These are phyloP conservation scores for Erpobdella octoculata DNA, from an alignment of 2,888 invertebrate species.

Conservation along the genomic window DNA sequence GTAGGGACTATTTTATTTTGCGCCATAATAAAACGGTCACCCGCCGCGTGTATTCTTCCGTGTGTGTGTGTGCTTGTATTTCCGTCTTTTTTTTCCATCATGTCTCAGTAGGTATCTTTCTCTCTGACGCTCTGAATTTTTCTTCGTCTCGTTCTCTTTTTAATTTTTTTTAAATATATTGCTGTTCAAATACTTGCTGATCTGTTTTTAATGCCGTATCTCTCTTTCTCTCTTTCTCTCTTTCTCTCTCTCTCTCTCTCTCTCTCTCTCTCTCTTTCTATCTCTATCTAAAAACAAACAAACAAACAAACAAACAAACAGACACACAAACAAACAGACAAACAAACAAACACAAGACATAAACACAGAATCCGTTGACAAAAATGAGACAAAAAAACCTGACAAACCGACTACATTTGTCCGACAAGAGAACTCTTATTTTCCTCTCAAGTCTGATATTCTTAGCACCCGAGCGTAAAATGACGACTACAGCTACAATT, in stretches of 20 bases:
- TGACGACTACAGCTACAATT: too few relatives aligned
- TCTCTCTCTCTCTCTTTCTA: not conserved
- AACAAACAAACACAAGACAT: too few relatives aligned
- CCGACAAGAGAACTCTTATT: too few relatives aligned
- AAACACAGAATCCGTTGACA: too few relatives aligned
- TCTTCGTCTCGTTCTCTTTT: not conserved
- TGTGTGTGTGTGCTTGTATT: not conserved
- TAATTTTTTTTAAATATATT: not conserved
- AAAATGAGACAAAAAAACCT: too few relatives aligned
- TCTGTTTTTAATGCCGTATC: not conserved
- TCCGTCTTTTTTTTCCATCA: too few relatives aligned
- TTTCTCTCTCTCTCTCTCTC: not conserved
- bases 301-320: slow-evolving; percentile 6
- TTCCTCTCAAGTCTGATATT: too few relatives aligned
- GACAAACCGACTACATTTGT: too few relatives aligned
- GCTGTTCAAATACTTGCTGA: slow-evolving; percentile 3
- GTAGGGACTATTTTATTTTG: not conserved
- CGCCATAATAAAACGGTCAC: slow-evolving; percentile 5
- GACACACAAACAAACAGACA: slow-evolving; percentile 5
- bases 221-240: not conserved
- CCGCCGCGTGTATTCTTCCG: not conserved
- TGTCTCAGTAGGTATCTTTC: too few relatives aligned
- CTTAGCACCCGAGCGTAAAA: too few relatives aligned
- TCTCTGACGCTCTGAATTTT: too few relatives aligned
- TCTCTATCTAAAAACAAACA: not conserved